phyloP scores from a whole-genome alignment of 2,797 vertebrate genomes.

The Sorex maritimensis region DNA sequence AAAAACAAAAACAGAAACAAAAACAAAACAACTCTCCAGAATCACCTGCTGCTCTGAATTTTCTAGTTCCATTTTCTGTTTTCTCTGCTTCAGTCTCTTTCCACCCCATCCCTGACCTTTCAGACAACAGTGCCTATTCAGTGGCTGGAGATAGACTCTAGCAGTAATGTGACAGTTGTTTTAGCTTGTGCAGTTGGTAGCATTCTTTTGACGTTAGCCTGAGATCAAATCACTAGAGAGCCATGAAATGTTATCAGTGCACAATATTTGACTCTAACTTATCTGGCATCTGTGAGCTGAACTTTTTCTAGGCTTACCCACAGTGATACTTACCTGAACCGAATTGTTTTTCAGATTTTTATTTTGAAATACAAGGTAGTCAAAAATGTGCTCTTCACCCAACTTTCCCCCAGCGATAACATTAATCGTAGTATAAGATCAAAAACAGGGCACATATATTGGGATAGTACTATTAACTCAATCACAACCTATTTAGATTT shows the following conservation, averaged over 20 bases:
- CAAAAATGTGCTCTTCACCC: background rate
- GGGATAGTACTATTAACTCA: background rate
- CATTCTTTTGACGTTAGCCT: conserved; percentile 65
- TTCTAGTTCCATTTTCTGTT: background rate
- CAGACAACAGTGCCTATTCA: background rate
- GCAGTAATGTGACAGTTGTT: conserved; percentile 34
- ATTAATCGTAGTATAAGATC: background rate
- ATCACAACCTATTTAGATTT: background rate
- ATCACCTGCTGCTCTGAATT: background rate
- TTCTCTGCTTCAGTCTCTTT: background rate
- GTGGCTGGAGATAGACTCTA: background rate
- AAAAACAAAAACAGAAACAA: background rate
- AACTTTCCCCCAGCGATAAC: background rate
- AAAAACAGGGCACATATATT: background rate
- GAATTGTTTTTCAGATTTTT: conserved; percentile 15
- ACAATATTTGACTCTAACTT: conserved; percentile 5
- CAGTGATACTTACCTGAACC: background rate
- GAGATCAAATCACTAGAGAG: conserved; percentile 32
- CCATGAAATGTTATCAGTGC: background rate
- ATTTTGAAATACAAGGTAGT: conserved; percentile 51
- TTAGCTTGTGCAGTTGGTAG: conserved; percentile 9
- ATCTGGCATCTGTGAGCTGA: background rate
- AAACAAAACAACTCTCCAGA: background rate
- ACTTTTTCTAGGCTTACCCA: background rate
- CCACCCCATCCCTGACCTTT: background rate